Base-by-base conservation (phyloP, 2,113 vertebrate species). In the Ascaphus truei region DNA sequence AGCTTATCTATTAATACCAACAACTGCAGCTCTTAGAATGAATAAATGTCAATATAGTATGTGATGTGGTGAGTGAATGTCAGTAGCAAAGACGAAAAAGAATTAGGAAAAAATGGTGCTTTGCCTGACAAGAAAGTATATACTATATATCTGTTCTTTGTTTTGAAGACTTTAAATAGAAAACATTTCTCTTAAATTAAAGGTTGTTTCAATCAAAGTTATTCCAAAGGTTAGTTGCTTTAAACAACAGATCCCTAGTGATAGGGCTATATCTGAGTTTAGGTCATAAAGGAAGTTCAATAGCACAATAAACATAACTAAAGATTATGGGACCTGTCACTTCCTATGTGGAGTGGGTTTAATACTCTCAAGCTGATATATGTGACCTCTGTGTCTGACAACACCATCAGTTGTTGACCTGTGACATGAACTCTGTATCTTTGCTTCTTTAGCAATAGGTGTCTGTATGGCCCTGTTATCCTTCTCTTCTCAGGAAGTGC, bases 331-430 rank as follows among this genome's bases (percentile, higher is more conserved):
- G 72, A 83, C 80, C 72, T 77, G 76, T 74, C 45, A 76, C 69
- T 71, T 81, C 48, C 73, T 74, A 71, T 62, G 71, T 80, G 67
- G 52, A 72, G 68, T 64, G 64, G 60, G 63, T 53, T 72, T 62
- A 72, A 72, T 59, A 62, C 76, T 89, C 85, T 83, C 83, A 87
- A 77, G 62, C 2, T 1, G 75, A 76, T 79, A 59, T 72, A 77
- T 83, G 75, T 80, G 88, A 88, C 73, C 75, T 51, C 7, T 61
- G 72, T 30, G 69, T 86, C 84, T 78, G 71, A 75, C 72, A 73
- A 84, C 73, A 84, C 27, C 47, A 71, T 56, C 58, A 62, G 74
- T 74, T 77, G 76, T 73, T 86, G 88, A 88, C 81, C 82, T 79
- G 79, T 87, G 84, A 84, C 78, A 74, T 56, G 59, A 78, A 75